A percentile compares a stretch with the other conserved stretches of the same genome.
These are phyloP conservation scores for Setipinna tenuifilis DNA, from an alignment of 2,797 vertebrate species.

Conservation along the genomic window DNA sequence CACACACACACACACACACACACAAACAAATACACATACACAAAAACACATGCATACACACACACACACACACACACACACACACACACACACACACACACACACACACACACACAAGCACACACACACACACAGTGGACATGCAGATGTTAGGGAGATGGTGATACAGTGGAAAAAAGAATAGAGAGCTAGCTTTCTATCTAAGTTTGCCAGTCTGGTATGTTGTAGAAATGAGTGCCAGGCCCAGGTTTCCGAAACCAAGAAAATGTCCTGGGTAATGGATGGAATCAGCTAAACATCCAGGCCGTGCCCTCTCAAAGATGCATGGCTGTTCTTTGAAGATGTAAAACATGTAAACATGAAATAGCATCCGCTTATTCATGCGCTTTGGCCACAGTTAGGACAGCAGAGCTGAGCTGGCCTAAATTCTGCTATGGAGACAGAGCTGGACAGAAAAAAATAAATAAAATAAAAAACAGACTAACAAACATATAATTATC, in stretches of 20 bases:
- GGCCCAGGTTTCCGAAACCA: not conserved
- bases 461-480: not conserved
- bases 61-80: too few species aligned
- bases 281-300: not conserved
- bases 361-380: not conserved
- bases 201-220: not conserved
- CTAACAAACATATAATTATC: not conserved
- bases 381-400: not conserved
- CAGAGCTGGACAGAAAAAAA: not conserved
- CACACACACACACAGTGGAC: too few species aligned
- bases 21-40: not conserved
- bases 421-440: not conserved
- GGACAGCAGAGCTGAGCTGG: not conserved
- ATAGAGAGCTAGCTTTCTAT: not conserved
- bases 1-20: constrained; percentile 29
- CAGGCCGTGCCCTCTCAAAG: not conserved
- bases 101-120: too few species aligned
- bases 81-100: too few species aligned
- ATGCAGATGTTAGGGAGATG: too few species aligned
- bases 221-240: not conserved
- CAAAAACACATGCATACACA: not conserved
- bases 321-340: not conserved
- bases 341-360: not conserved
- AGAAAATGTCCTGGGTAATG: not conserved
- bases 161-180: too few species aligned